Evolutionary conservation across 1,140 invertebrate genomes (phyloP).

Genomic region (Stegodyphus dumicola): DNA sequence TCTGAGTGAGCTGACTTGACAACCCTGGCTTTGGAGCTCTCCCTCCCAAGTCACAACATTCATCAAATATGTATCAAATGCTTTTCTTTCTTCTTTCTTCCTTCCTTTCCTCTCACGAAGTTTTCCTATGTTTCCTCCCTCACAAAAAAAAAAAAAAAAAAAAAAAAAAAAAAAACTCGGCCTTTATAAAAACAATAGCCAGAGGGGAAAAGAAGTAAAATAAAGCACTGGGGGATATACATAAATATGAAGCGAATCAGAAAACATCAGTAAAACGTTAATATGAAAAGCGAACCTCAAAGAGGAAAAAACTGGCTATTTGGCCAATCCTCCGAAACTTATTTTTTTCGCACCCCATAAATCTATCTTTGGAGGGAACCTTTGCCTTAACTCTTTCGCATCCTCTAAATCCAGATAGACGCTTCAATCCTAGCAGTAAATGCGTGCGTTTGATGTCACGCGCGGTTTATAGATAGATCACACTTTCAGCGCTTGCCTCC

Average conservation of each 20-base stretch:
- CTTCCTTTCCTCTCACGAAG: background rate
- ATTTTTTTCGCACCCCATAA: slow-evolving; percentile 52
- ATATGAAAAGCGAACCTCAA: slow-evolving; percentile 29
- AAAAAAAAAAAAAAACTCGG: background rate
- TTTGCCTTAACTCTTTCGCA: slow-evolving; percentile 50
- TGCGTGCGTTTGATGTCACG: slow-evolving; percentile 36
- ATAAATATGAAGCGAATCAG: slow-evolving; percentile 57
- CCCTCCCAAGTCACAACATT: slow-evolving; percentile 28
- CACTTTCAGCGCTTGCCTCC: background rate
- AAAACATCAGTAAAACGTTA: slow-evolving; percentile 55
- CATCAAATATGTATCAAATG: slow-evolving; percentile 60
- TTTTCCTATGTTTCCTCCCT: too few relatives aligned
- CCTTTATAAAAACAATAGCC: slow-evolving; percentile 42
- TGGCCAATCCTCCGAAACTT: slow-evolving; percentile 49
- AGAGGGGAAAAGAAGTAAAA: slow-evolving; percentile 17
- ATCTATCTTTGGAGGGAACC: slow-evolving; percentile 52
- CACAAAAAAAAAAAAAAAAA: background rate
- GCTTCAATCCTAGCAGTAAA: slow-evolving; percentile 17
- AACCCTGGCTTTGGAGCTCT: slow-evolving; percentile 33
- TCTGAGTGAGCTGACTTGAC: slow-evolving; percentile 30
- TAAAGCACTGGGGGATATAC: slow-evolving; percentile 41
- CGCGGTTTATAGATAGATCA: slow-evolving; percentile 24
- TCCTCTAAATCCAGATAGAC: slow-evolving; percentile 50
- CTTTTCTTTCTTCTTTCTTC: slow-evolving; percentile 32
- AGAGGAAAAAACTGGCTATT: slow-evolving; percentile 51